Evolutionary conservation across 1,140 invertebrate genomes (phyloP).

Genomic region (Teleopsis dalmanni): DNA sequence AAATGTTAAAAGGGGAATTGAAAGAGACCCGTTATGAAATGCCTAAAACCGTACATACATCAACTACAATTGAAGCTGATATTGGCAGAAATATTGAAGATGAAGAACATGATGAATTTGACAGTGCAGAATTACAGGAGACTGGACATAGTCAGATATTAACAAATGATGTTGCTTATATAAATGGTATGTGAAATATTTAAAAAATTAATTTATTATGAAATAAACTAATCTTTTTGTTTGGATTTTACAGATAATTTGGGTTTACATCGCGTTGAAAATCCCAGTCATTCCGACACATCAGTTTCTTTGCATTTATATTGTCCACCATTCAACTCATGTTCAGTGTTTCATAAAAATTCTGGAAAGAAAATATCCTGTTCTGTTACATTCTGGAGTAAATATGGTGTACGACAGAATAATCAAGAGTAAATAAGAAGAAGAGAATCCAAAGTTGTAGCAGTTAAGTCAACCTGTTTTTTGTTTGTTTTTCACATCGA

Average conservation of each 20-base stretch:
- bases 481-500: no score
- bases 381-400: slow-evolving; percentile 67
- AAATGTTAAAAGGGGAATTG: slow-evolving; percentile 67
- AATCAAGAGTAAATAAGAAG: no score
- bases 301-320: slow-evolving; percentile 94
- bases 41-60: slow-evolving; percentile 28
- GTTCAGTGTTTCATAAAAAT: slow-evolving; percentile 83
- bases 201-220: neutral
- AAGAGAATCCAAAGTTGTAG: no score
- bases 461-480: no score
- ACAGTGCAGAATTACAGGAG: slow-evolving; percentile 48
- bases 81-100: slow-evolving; percentile 11
- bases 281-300: slow-evolving; percentile 77
- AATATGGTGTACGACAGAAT: slow-evolving; percentile 29
- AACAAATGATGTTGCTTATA: slow-evolving; percentile 83
- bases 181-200: slow-evolving; percentile 70
- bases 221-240: neutral
- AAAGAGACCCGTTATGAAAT: slow-evolving; percentile 54
- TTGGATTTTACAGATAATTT: slow-evolving; percentile 65
- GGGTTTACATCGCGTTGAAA: slow-evolving; percentile 93
- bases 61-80: slow-evolving; percentile 11
- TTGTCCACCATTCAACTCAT: slow-evolving; percentile 85
- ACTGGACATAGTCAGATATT: slow-evolving; percentile 56
- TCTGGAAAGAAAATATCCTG: slow-evolving; percentile 65
- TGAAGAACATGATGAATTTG: slow-evolving; percentile 11